Evolutionary conservation across 2,113 vertebrate genomes (phyloP).

Genomic region (Alligator sinensis): DNA sequence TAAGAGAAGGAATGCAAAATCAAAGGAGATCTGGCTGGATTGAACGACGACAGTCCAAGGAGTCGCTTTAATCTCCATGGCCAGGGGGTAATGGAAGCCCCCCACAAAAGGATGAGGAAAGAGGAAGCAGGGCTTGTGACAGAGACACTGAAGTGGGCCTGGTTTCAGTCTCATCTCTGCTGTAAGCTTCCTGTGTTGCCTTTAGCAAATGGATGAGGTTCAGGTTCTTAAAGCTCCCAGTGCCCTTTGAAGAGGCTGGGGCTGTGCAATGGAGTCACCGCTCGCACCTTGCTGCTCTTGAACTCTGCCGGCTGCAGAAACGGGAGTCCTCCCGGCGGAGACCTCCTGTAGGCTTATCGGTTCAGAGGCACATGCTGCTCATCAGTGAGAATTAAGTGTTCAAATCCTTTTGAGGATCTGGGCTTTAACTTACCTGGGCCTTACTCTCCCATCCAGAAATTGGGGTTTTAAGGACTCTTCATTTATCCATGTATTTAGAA

Average conservation of each 20-base stretch:
- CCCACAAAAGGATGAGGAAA: not conserved
- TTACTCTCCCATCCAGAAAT: not conserved
- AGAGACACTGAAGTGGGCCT: not conserved
- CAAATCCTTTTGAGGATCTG: not conserved
- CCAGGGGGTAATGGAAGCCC: not conserved
- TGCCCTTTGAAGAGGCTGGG: not conserved
- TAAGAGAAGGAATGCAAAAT: not conserved
- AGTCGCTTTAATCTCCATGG: not conserved
- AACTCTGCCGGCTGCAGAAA: conserved; percentile 19
- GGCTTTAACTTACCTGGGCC: not conserved
- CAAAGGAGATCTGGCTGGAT: not conserved
- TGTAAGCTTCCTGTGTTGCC: not conserved
- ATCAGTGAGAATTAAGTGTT: not conserved
- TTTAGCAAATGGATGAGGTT: not conserved
- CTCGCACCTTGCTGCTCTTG: not conserved
- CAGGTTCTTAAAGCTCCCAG: fast-evolving
- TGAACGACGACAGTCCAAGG: not conserved
- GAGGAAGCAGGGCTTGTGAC: no score
- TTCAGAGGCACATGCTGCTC: not conserved
- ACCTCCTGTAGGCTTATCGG: not conserved
- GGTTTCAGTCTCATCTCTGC: not conserved
- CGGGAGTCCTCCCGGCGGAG: not conserved
- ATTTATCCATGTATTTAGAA: not conserved
- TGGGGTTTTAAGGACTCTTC: not conserved
- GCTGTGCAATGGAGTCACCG: conserved; percentile 15